Evolutionary conservation across 2,797 vertebrate species (phyloP), one percentile per base, ranked within the genome.

Genomic region (Dryobates pubescens): DNA sequence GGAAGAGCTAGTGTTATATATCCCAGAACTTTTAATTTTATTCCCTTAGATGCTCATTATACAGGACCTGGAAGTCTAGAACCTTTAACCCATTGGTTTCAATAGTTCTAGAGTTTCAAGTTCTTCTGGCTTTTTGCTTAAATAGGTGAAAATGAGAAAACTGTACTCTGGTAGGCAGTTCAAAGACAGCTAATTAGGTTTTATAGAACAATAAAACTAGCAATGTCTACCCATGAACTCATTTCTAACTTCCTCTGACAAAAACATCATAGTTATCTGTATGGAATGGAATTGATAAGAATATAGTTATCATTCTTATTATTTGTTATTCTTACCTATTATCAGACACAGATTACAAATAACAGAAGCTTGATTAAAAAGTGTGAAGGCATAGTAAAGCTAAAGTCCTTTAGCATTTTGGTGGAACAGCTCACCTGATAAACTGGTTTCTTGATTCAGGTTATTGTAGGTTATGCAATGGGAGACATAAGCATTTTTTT

Each of bases 141-240:
- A 70, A 58, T 26, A n/a, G 9, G 18, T 84, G 45, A 71, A 95
- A 93, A 93, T 51, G 36, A 92, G 72, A 92, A 90, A 77, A 63
- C 26, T 75, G 16, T 78, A 9, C 20, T 70, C 26, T 27, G 65
- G 69, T 58, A 59, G 61, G 58, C 24, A 24, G 20, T 61, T 89
- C 26, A 95, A 85, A 90, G 56, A 67, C 6, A 71, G 15, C 10
- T 90, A 65, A 82, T 92, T 65, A 75, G 4, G 11, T 89, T 92
- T 82, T 59, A 77, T 1, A 81, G 23, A 72, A 34, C 3, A 80
- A 57, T 56, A 80, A 88, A 87, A 16, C 36, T 41, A 77, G 6
- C 12, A 82, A 18, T 73, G 20, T 15, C 49, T 70, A 45, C 59
- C 34, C 67, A 4, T 73, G 53, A 89, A 56, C 12, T 61, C 30